Evolutionary conservation across 1,140 invertebrate genomes (phyloP).

Genomic region (Drosophila bifasciata): DNA sequence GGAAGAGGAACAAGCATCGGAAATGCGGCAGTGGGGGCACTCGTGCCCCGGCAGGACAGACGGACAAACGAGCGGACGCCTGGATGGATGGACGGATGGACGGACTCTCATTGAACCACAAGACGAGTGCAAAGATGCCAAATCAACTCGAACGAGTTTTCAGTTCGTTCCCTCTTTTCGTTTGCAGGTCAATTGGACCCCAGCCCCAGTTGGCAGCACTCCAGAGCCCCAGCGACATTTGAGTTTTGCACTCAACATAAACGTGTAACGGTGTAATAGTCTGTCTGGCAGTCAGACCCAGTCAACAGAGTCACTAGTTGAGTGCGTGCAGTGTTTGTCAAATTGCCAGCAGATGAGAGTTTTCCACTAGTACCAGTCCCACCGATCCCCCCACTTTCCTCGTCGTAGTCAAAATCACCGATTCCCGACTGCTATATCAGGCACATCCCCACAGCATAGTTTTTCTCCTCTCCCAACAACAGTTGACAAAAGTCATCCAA

Average conservation of each 20-base stretch:
- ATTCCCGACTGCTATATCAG: conserved; percentile 18
- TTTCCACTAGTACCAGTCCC: conserved; percentile 2
- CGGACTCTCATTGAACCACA: conserved; percentile 59
- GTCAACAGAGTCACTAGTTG: conserved; percentile 37
- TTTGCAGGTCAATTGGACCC: conserved; percentile 73
- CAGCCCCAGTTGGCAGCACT: conserved; percentile 46
- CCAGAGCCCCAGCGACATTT: conserved; percentile 54
- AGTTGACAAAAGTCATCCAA: conserved; percentile 68
- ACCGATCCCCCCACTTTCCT: conserved; percentile 14
- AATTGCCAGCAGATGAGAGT: conserved; percentile 60
- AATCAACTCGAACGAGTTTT: conserved; percentile 59
- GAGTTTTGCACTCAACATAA: conserved; percentile 46
- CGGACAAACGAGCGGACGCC: conserved; percentile 17
- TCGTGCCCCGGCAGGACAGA: too few species aligned
- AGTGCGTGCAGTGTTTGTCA: conserved; percentile 77
- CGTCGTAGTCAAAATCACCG: conserved; percentile 1
- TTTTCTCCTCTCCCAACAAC: conserved; percentile 11
- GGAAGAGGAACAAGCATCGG: conserved; percentile 11
- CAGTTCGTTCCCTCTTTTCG: conserved; percentile 17
- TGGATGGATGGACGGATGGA: conserved; percentile 14
- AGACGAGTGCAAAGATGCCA: conserved; percentile 50
- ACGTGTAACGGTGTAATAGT: conserved; percentile 23
- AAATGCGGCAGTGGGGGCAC: too few species aligned
- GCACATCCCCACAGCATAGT: background rate
- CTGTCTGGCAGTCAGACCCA: conserved; percentile 47